Evolutionary conservation across 2,888 invertebrate species (phyloP).

Genomic region (Tipula helvola): DNA sequence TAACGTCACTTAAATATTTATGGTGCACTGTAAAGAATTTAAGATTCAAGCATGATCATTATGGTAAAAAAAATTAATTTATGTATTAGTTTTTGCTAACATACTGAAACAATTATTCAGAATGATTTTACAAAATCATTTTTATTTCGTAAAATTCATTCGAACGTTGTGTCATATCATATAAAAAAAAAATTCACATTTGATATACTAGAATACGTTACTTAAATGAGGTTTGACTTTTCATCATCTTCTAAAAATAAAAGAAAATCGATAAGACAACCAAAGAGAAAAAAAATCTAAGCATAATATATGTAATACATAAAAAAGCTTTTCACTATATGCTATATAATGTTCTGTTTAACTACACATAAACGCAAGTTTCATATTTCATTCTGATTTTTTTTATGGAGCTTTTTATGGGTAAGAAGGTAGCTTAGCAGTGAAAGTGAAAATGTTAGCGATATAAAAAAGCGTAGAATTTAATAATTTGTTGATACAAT

Average conservation of each 20-base stretch:
- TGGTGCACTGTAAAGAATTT: too few species aligned
- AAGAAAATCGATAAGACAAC: not conserved
- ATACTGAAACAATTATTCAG: not conserved
- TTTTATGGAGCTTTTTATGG: not conserved
- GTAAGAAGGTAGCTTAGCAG: not conserved
- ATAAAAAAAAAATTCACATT: not conserved
- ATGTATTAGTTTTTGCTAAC: too few species aligned
- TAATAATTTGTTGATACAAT: too few species aligned
- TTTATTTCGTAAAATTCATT: not conserved
- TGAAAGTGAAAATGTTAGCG: not conserved
- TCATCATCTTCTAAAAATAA: not conserved
- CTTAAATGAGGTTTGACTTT: not conserved
- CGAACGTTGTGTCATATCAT: not conserved
- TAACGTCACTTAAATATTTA: too few species aligned
- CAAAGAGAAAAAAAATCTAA: not conserved
- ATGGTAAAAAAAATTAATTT: too few species aligned
- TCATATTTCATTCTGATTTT: not conserved
- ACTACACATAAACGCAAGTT: not conserved
- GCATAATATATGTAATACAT: not conserved
- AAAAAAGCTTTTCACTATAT: too few species aligned
- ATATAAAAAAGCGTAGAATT: not conserved
- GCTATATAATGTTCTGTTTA: not conserved
- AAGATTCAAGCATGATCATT: too few species aligned
- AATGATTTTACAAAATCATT: not conserved
- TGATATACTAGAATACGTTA: not conserved